These are phyloP conservation scores for Mythimna impura DNA, from an alignment of 2,888 invertebrate species.

Conservation along the genomic window DNA sequence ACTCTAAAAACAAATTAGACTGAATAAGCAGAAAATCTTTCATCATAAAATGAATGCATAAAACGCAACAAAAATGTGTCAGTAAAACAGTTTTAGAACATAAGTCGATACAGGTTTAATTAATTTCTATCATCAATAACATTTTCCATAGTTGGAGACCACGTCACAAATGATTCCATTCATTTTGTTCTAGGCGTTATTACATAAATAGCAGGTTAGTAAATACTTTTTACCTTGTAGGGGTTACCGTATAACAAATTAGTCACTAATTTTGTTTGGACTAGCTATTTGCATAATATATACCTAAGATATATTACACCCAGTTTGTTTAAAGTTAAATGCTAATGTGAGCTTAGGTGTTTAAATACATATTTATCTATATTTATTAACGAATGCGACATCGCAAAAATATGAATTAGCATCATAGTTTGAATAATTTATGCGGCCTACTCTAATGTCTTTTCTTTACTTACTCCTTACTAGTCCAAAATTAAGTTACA, in stretches of 20 bases:
- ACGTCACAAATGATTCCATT: not conserved
- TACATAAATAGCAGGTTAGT: constrained; percentile 1
- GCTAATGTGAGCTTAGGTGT: constrained; percentile 20
- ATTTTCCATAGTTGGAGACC: not conserved
- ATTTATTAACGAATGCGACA: constrained; percentile 8
- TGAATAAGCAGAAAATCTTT: no score
- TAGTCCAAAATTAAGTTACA: no score
- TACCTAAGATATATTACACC: not conserved
- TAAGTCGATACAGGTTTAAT: not conserved
- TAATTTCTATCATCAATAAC: not conserved
- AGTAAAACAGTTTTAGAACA: not conserved
- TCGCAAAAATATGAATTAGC: constrained; percentile 1
- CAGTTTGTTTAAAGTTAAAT: constrained; percentile 27
- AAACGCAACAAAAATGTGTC: no score
- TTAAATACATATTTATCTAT: no score
- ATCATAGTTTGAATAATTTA: not conserved
- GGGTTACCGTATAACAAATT: constrained; percentile 24
- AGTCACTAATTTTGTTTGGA: constrained; percentile 46
- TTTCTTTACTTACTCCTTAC: no score
- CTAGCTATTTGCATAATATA: constrained; percentile 40
- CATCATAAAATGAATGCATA: no score
- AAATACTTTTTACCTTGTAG: constrained; percentile 31
- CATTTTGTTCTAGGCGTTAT: constrained; percentile 10
- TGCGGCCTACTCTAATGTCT: no score
- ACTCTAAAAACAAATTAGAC: no score